phyloP scores from a whole-genome alignment of 2,113 vertebrate genomes.

The Cnemophilus loriae region DNA sequence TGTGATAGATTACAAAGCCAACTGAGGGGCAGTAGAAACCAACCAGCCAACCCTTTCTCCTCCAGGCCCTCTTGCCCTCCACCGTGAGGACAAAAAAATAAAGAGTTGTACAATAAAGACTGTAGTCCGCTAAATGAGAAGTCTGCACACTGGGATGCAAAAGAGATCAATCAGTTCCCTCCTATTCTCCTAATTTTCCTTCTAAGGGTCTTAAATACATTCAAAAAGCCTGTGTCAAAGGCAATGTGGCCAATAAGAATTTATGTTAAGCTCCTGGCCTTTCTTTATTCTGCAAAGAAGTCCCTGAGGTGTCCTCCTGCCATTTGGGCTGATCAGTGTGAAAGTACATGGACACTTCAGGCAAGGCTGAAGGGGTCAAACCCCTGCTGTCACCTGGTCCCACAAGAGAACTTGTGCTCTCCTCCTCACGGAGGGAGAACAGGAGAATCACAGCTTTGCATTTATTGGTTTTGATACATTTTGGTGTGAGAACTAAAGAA shows the following conservation, averaged over 20 bases:
- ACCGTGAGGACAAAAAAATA: not conserved
- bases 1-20: constrained; percentile 2
- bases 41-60: not conserved
- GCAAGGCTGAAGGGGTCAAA: not conserved
- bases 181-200: not conserved
- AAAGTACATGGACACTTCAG: rapidly evolving
- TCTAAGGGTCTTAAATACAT: not conserved
- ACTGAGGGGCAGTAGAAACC: not conserved
- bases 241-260: not conserved
- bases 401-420: not conserved
- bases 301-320: not conserved
- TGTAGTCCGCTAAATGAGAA: not conserved
- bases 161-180: not conserved
- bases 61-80: not conserved
- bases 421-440: not conserved
- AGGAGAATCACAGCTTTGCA: not conserved
- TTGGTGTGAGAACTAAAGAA: not conserved
- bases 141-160: not conserved
- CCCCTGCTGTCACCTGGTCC: not conserved
- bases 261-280: not conserved
- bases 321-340: not conserved
- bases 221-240: not conserved
- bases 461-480: not conserved
- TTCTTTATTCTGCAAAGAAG: not conserved
- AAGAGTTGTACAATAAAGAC: not conserved